These are phyloP conservation scores for Xestia ashworthii DNA, from an alignment of 2,888 invertebrate species.

Conservation along the genomic window DNA sequence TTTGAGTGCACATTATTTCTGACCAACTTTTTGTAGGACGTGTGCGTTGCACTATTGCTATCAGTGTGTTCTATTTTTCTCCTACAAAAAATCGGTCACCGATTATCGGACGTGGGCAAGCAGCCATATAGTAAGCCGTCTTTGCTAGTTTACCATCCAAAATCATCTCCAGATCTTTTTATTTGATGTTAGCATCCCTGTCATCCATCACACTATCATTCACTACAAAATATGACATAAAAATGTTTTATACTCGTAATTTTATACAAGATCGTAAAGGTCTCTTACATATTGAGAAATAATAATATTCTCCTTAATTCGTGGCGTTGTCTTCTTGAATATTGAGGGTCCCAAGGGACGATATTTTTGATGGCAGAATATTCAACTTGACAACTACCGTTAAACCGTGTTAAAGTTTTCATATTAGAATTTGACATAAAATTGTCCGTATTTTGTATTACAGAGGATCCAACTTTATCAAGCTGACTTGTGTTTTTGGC, in stretches of 20 bases:
- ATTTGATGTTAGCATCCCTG: background rate
- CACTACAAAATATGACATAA: too few relatives aligned
- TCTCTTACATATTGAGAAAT: background rate
- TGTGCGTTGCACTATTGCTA: too few relatives aligned
- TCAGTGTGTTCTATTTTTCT: too few relatives aligned
- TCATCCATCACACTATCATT: too few relatives aligned
- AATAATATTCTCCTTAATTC: background rate
- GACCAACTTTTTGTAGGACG: too few relatives aligned
- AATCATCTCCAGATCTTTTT: too few relatives aligned
- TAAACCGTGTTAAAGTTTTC: background rate
- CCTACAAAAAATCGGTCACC: too few relatives aligned
- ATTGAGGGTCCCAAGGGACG: background rate
- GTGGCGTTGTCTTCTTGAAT: background rate
- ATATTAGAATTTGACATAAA: background rate
- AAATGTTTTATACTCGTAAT: too few relatives aligned
- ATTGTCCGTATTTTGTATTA: background rate
- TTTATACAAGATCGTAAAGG: background rate
- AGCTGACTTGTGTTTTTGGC: background rate
- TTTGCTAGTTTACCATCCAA: background rate
- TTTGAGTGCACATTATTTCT: too few relatives aligned
- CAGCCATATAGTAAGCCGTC: background rate
- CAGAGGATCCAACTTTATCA: background rate
- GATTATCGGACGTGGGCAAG: too few relatives aligned
- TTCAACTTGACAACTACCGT: background rate
- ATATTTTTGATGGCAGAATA: slow-evolving; percentile 18